Evolutionary conservation across 2,888 invertebrate genomes (phyloP).

Genomic region (Thecocarcelia acutangulata): DNA sequence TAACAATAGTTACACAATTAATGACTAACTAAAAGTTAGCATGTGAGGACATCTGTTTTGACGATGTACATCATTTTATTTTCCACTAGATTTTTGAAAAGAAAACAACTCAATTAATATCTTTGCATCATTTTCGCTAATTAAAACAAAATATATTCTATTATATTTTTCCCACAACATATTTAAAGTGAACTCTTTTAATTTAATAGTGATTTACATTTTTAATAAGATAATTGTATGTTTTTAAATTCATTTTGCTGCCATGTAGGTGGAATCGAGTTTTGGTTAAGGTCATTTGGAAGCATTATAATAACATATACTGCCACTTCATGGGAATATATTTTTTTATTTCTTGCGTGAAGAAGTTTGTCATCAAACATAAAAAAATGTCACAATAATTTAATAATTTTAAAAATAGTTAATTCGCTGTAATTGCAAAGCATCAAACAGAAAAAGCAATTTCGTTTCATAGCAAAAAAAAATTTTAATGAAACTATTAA

Average conservation of each 20-base stretch:
- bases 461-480: too few relatives aligned
- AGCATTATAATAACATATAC: not conserved
- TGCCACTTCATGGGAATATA: too few relatives aligned
- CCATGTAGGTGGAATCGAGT: conserved; percentile 22
- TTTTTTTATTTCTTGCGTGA: not conserved
- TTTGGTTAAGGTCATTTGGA: conserved; percentile 32
- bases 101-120: too few relatives aligned
- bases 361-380: not conserved
- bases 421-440: conserved; percentile 1
- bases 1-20: too few relatives aligned
- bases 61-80: too few relatives aligned
- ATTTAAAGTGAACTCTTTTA: not conserved
- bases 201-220: not conserved
- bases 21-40: too few relatives aligned
- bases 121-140: too few relatives aligned
- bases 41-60: too few relatives aligned
- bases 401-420: not conserved
- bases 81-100: too few relatives aligned
- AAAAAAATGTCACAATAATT: too few relatives aligned
- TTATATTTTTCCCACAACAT: not conserved
- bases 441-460: not conserved
- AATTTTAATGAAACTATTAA: too few relatives aligned
- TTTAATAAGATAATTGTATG: conserved; percentile 4
- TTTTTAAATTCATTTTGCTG: conserved; percentile 4
- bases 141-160: not conserved